These are phyloP conservation scores for Amniataba percoides DNA, from an alignment of 2,797 vertebrate species.

Conservation along the genomic window DNA sequence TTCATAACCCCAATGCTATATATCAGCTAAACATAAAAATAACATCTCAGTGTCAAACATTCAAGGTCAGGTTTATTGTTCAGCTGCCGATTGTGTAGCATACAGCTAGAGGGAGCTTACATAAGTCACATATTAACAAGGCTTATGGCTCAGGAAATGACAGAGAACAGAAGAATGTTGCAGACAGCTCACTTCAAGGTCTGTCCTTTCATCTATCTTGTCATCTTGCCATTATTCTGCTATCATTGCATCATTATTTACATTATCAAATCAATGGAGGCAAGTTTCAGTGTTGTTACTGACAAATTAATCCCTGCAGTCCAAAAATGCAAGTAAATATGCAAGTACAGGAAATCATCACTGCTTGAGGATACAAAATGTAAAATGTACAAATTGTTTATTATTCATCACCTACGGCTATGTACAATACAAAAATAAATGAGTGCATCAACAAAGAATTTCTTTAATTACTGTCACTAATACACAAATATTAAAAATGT, in stretches of 20 bases:
- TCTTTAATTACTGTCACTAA: slow-evolving; percentile 14
- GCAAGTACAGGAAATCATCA: neutral
- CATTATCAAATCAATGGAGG: neutral
- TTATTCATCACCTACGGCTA: slow-evolving; percentile 16
- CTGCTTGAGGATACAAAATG: neutral
- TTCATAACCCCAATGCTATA: neutral
- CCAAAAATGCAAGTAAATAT: neutral
- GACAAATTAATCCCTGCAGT: neutral
- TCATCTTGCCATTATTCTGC: neutral
- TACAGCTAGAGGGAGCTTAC: neutral
- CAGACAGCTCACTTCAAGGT: neutral
- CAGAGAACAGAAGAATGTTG: neutral
- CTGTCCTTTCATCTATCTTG: neutral
- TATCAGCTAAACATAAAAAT: neutral
- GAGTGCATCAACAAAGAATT: neutral
- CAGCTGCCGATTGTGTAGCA: neutral
- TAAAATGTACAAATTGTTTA: slow-evolving; percentile 36
- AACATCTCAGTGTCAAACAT: neutral
- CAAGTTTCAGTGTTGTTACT: neutral
- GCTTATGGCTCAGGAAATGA: neutral
- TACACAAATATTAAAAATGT: slow-evolving; percentile 29
- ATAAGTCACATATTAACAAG: neutral
- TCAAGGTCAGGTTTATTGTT: no score
- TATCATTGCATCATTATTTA: neutral
- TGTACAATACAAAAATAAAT: slow-evolving; percentile 17